phyloP scores from a whole-genome alignment of 1,140 invertebrate species.

The Babylonia areolata region DNA sequence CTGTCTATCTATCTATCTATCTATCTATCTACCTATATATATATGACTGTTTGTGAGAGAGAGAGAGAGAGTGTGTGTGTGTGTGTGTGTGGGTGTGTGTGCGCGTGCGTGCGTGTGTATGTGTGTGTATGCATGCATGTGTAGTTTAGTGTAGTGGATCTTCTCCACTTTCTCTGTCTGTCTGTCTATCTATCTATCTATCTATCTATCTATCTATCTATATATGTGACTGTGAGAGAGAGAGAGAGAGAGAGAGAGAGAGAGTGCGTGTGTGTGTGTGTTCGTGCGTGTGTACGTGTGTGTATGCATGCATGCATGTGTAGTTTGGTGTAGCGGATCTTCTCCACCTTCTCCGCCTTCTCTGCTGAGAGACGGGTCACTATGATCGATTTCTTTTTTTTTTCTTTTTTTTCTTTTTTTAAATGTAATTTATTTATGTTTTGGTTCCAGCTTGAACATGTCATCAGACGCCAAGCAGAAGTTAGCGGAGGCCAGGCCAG shows the following conservation, averaged over 20 bases:
- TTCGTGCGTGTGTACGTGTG: neutral
- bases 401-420: neutral
- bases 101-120: neutral
- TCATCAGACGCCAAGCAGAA: slow-evolving; percentile 80
- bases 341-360: too few species aligned
- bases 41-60: neutral
- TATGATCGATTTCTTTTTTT: neutral
- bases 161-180: too few species aligned
- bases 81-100: neutral
- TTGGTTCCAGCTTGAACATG: slow-evolving; percentile 76
- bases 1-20: neutral
- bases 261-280: too few species aligned
- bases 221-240: too few species aligned
- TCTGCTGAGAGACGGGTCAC: neutral
- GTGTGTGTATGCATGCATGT: neutral
- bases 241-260: too few species aligned
- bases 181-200: too few species aligned
- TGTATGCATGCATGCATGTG: neutral
- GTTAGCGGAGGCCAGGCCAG: slow-evolving; percentile 81
- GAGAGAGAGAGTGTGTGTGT: too few species aligned
- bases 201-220: too few species aligned
- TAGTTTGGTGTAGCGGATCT: too few species aligned
- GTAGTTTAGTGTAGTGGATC: neutral
- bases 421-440: slow-evolving; percentile 38
- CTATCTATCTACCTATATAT: neutral